Base-by-base conservation (phyloP, 2,797 vertebrate species). In the Catostomus latipinnis region DNA sequence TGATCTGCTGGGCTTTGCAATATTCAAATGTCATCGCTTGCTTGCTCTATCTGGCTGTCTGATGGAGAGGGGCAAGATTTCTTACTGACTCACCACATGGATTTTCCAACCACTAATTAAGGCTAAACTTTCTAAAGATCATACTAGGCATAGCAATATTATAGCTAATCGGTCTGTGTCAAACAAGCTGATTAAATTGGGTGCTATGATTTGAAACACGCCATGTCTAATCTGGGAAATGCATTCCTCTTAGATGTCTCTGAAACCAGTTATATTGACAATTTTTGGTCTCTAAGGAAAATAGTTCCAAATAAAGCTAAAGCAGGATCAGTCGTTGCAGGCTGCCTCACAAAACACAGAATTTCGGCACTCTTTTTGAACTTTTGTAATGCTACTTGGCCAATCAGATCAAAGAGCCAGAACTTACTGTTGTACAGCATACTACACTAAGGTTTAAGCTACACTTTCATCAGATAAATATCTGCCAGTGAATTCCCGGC, bases 151-250 rank as follows among this genome's bases (percentile, higher is more conserved):
- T 62, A 53, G 71, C 70, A 71, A 83, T 80, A 85, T 85, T 83
- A 75, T 3, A 13, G 48, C 13, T 73, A 93, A 88, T 88, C 87
- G 88, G 85, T 78, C 85, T 85, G 76, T 69, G 66, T 43, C 10
- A 76, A 84, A 87, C 68, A 76, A 75, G 49, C 82, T 82, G 75
- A 90, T 91, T 92, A 88, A 92, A 87, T 82, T 89, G 89, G 81
- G 67, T 90, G 83, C 84, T 87, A 80, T 90, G 90, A 92, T 92
- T 93, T 83, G 80, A 65, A 34, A 88, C 34, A 45, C 62, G 50
- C n/a, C n/a, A 11, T 66, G 68, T 69, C 60, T 67, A 66, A 54
- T 73, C 70, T 72, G 52, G 11, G 16, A 81, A 76, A 56, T 58
- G 1, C 4, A n/a, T 60, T 73, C 71, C n/a, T 45, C n/a, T 53